Evolutionary conservation across 2,888 invertebrate genomes (phyloP), one percentile per base, ranked within the genome.

Genomic region (Drosophila meridionalis): DNA sequence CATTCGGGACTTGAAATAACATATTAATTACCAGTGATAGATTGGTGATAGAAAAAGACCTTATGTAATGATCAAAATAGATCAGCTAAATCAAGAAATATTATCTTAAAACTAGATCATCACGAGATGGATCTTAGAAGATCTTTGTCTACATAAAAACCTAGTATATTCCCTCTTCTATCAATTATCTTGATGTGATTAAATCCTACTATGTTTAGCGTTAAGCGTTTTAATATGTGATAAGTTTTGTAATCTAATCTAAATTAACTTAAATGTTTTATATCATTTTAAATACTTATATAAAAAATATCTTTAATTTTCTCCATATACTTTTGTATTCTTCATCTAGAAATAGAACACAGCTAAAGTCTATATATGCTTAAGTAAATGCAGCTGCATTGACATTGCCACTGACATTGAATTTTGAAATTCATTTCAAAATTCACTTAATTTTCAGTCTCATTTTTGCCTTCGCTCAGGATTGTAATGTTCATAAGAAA

Each of bases 341-440:
- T 20, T 20, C 3, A 14, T 36, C 59, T 28, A 38, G 28, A 59
- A 47, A 48, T 30, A 59, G 28, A 47, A 30, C 9, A 12, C 12
- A 48, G 5, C 36, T 26, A 11, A 34, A n/a, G 6, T 6, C 30
- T 2, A 43, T 32, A 58, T 56, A 58, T 58, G 32, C 34, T 28
- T 48, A 38, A 48, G 6, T 30, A 47, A 47, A n/a, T 20, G n/a
- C 59, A 59, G 59, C 59, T 59, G 59, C 28, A 30, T 48, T 11
- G 0, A 12, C 7, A 11, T 20, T 52, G 20, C 3, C 34, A 52
- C 26, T 36, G 34, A 42, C 34, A 36, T 26, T 52, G n/a, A 20
- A 57, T 38, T 58, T 30, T 38, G 11, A 30, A 30, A 38, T 38
- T 0, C 38, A 4, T 30, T 47, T n/a, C 12, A 36, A n/a, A 20